Conservation (phyloP, 2,797 vertebrate species). For the Melanotaenia boesemani region DNA sequence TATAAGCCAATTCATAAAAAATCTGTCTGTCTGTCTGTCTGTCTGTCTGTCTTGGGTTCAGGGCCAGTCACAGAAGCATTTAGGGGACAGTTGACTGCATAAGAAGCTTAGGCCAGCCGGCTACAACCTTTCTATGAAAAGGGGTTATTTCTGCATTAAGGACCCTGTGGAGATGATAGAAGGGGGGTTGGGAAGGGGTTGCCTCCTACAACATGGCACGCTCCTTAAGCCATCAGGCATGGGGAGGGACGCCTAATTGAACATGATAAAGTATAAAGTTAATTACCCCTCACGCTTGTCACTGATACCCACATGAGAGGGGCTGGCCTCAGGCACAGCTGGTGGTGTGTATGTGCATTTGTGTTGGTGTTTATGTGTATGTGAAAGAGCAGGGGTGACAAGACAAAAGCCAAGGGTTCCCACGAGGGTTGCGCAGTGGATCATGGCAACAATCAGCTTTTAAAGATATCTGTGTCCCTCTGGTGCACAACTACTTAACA, state of each 20-base stretch:
- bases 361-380: slow-evolving; percentile 81
- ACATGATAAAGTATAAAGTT: slow-evolving; percentile 99
- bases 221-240: slow-evolving; percentile 96
- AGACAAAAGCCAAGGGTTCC: slow-evolving; percentile 92
- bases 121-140: slow-evolving; percentile 65
- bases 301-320: slow-evolving; percentile 89
- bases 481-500: slow-evolving; percentile 87
- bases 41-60: no score
- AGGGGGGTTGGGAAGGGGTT: slow-evolving; percentile 76
- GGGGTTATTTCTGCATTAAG: slow-evolving; percentile 78
- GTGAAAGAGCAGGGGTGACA: slow-evolving; percentile 68
- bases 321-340: slow-evolving; percentile 94
- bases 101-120: slow-evolving; percentile 50
- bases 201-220: slow-evolving; percentile 86
- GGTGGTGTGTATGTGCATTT: slow-evolving; percentile 79
- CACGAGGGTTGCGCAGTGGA: slow-evolving; percentile 94
- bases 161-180: slow-evolving; percentile 82
- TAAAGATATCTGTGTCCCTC: slow-evolving; percentile 93
- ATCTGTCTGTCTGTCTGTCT: no score
- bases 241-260: slow-evolving; percentile 97
- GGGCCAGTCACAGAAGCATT: slow-evolving; percentile 41
- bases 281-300: slow-evolving; percentile 99
- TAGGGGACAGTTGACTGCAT: slow-evolving; percentile 43
- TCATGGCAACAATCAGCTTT: slow-evolving; percentile 98
- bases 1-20: no score